Evolutionary conservation across 2,888 invertebrate genomes (phyloP).

Genomic region (Lasioglossum vierecki): DNA sequence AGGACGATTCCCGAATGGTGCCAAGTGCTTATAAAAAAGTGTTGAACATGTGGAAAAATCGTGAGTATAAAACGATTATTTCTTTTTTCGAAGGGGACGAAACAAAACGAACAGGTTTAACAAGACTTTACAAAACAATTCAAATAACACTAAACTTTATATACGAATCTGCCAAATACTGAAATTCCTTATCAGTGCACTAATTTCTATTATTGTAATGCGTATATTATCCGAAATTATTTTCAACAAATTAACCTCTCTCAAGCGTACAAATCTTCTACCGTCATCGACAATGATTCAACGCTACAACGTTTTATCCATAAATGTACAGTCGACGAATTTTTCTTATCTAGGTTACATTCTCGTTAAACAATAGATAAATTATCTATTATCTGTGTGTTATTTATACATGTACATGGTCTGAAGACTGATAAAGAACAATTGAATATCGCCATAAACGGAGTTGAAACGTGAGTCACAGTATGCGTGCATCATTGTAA

Average conservation of each 20-base stretch:
- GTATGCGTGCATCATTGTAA: not conserved
- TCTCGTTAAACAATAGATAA: not conserved
- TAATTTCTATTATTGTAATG: not conserved
- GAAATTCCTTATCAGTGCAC: not conserved
- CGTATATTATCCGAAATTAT: not conserved
- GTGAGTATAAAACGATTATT: constrained; percentile 63
- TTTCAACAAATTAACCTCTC: not conserved
- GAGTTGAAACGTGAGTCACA: constrained; percentile 21
- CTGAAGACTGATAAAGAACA: constrained; percentile 24
- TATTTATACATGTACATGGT: not conserved
- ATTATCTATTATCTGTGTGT: not conserved
- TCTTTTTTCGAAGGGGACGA: not conserved
- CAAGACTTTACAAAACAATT: not conserved
- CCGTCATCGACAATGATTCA: not conserved
- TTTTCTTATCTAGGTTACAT: not conserved
- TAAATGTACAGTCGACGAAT: not conserved
- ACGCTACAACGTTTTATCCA: not conserved
- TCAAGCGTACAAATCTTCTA: not conserved
- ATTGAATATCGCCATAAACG: not conserved
- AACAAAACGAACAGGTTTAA: not conserved
- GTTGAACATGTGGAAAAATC: constrained; percentile 74
- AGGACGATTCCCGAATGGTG: constrained; percentile 56
- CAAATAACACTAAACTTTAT: not conserved
- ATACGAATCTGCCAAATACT: not conserved
- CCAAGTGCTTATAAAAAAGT: constrained; percentile 72